Evolutionary conservation across 2,113 vertebrate species (phyloP).

Genomic region (Athene noctua): DNA sequence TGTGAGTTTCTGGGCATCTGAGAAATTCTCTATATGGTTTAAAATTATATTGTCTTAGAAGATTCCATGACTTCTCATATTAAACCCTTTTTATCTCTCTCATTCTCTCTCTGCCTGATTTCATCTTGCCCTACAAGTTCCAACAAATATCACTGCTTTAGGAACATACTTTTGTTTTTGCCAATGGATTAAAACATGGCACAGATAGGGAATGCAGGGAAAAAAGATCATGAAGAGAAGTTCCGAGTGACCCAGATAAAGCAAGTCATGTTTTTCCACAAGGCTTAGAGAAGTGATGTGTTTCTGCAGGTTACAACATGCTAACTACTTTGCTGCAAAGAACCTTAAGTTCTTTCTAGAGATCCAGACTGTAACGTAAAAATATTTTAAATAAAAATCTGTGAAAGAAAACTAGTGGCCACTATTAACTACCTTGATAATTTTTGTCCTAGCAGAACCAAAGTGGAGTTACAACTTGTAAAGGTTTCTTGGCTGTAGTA

Average conservation of each 20-base stretch:
- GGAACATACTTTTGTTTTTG: not conserved
- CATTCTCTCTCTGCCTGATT: not conserved
- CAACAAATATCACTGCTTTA: not conserved
- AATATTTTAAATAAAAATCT: not conserved
- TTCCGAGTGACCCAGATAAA: not conserved
- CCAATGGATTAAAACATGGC: not conserved
- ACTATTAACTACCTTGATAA: not conserved
- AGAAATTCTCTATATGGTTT: not conserved
- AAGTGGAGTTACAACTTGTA: not conserved
- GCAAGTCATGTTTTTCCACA: not conserved
- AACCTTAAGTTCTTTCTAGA: not conserved
- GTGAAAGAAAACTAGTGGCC: not conserved
- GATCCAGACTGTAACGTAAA: not conserved
- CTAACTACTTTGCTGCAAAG: not conserved
- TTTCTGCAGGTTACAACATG: not conserved
- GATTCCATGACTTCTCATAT: not conserved
- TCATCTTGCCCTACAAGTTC: not conserved
- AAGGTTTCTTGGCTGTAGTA: not conserved
- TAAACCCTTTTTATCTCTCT: not conserved
- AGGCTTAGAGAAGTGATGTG: not conserved
- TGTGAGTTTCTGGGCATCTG: not conserved
- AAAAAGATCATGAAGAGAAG: not conserved
- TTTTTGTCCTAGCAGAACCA: not conserved
- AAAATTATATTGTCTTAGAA: not conserved
- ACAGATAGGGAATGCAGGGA: not conserved